Evolutionary conservation across 2,888 invertebrate species (phyloP).

Genomic region (Lysandra bellargus): DNA sequence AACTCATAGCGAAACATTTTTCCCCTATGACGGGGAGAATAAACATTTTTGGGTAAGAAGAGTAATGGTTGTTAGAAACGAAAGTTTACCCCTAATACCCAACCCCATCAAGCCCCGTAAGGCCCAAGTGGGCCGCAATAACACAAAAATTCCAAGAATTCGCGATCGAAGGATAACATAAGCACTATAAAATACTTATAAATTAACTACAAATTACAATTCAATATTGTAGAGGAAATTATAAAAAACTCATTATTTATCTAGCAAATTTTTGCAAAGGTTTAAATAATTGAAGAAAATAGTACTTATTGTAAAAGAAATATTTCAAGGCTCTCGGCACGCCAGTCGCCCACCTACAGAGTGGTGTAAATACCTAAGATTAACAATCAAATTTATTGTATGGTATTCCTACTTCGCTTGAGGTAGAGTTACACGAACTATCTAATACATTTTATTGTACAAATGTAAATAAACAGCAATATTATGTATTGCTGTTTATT

Average conservation of each 20-base stretch:
- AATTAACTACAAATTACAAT: background rate
- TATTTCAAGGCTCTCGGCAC: background rate
- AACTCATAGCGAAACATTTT: background rate
- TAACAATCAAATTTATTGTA: conserved; percentile 15
- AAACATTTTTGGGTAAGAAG: background rate
- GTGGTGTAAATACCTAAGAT: conserved; percentile 12
- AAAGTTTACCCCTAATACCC: background rate
- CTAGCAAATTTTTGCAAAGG: background rate
- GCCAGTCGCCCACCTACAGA: conserved; percentile 8
- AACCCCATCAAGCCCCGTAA: too few species aligned
- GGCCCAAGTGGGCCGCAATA: too few species aligned
- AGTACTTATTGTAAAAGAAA: background rate
- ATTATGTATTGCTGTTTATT: background rate
- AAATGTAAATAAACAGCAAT: conserved; percentile 2
- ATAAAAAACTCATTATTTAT: background rate
- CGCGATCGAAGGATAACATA: too few species aligned
- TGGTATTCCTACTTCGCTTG: background rate
- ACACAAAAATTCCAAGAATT: too few species aligned
- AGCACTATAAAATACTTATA: background rate
- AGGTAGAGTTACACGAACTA: conserved; percentile 10
- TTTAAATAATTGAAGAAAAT: background rate
- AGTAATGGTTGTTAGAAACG: background rate
- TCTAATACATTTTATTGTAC: background rate
- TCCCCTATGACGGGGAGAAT: background rate
- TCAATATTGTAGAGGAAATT: too few species aligned